Evolutionary conservation across 2,113 vertebrate species (phyloP).

Genomic region (Lichenostomus cassidix): DNA sequence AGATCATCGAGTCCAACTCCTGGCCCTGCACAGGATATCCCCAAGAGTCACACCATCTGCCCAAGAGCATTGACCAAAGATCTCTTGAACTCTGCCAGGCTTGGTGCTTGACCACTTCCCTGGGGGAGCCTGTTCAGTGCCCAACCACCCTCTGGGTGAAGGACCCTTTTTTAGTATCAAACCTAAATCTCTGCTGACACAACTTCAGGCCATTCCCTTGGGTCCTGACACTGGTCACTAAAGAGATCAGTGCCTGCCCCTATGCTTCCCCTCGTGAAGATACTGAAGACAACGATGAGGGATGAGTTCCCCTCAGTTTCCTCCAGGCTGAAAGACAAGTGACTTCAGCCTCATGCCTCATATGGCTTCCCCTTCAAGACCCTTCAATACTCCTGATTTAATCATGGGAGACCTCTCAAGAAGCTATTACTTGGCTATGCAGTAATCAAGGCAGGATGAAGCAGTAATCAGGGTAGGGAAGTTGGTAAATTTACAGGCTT

Average conservation of each 20-base stretch:
- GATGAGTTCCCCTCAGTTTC: not conserved
- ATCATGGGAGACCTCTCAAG: not conserved
- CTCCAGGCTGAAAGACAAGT: not conserved
- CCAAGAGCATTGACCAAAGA: not conserved
- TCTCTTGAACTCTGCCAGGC: not conserved
- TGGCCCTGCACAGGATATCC: not conserved
- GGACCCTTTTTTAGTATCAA: not conserved
- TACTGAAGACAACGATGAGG: not conserved
- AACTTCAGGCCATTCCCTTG: not conserved
- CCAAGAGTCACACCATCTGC: not conserved
- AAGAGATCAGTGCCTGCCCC: not conserved
- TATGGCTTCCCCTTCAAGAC: not conserved
- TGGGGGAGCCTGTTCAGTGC: not conserved
- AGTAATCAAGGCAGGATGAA: not conserved
- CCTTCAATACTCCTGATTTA: not conserved
- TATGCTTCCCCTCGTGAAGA: fast-evolving
- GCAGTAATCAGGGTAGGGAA: not conserved
- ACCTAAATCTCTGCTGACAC: not conserved
- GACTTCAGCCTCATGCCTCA: not conserved
- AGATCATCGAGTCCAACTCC: not conserved
- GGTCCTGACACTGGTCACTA: not conserved
- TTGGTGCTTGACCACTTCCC: not conserved
- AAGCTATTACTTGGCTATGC: not conserved
- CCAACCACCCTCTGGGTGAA: not conserved
- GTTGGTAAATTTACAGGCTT: not conserved